Evolutionary conservation across 2,888 invertebrate genomes (phyloP).

Genomic region (Hypselothyrea guttata): DNA sequence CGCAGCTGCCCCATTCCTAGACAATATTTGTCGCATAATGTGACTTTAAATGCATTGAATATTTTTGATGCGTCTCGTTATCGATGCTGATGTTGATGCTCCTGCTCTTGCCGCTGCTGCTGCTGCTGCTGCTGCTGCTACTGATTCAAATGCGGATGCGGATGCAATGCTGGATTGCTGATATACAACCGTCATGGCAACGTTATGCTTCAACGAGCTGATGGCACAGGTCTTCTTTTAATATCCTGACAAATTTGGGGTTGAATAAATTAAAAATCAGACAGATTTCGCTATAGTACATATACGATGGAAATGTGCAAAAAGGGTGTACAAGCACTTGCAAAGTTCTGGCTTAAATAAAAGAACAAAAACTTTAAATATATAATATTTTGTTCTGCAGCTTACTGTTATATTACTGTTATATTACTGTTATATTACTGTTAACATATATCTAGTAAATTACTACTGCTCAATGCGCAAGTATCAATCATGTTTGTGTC

Average conservation of each 20-base stretch:
- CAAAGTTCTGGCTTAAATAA: too few species aligned
- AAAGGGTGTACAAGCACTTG: too few species aligned
- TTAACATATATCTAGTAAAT: too few species aligned
- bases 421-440: too few species aligned
- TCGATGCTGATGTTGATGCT: slow-evolving; percentile 12
- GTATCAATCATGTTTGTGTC: too few species aligned
- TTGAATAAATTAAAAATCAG: slow-evolving; percentile 71
- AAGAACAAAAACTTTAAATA: too few species aligned
- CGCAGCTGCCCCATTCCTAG: slow-evolving; percentile 1
- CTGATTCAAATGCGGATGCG: slow-evolving; percentile 18
- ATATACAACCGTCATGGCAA: slow-evolving; percentile 32
- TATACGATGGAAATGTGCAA: too few species aligned
- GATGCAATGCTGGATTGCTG: slow-evolving; percentile 33
- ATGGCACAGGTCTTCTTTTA: slow-evolving; percentile 34
- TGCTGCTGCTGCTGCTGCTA: slow-evolving; percentile 13
- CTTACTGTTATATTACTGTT: too few species aligned
- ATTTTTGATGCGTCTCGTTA: slow-evolving; percentile 40
- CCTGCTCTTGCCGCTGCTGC: slow-evolving; percentile 12
- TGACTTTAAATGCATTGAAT: slow-evolving; percentile 60
- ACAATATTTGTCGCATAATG: slow-evolving; percentile 49
- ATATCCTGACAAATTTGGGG: slow-evolving; percentile 67
- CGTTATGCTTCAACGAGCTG: slow-evolving; percentile 7
- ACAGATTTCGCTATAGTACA: slow-evolving; percentile 28
- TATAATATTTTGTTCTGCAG: too few species aligned
- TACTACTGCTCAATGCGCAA: too few species aligned